Evolutionary conservation across 2,888 invertebrate species (phyloP).

Genomic region (Ennomos erosarius): DNA sequence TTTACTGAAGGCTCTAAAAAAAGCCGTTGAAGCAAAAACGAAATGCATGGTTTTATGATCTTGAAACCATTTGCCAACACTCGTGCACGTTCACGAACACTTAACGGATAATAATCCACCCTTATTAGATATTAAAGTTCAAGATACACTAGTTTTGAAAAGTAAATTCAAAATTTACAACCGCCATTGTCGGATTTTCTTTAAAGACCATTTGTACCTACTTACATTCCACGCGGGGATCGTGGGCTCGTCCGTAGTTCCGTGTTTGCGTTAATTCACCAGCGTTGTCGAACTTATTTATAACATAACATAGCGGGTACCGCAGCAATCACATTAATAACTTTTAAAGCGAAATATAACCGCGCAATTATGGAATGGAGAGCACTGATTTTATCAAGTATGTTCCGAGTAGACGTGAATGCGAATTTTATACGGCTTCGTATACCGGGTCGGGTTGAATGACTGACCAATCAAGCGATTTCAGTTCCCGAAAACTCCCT

Average conservation of each 20-base stretch:
- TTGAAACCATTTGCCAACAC: no score
- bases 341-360: conserved; percentile 30
- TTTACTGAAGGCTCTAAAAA: no score
- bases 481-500: conserved; percentile 20
- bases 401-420: conserved; percentile 15
- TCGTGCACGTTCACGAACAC: no score
- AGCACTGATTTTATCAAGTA: conserved; percentile 31
- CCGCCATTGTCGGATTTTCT: no score
- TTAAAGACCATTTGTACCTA: no score
- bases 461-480: conserved; percentile 27
- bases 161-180: no score
- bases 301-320: conserved; percentile 32
- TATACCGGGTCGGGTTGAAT: conserved; percentile 11
- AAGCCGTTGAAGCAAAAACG: no score
- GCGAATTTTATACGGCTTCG: neutral
- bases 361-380: conserved; percentile 37
- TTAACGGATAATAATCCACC: no score
- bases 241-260: conserved; percentile 22
- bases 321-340: conserved; percentile 38
- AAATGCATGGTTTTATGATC: no score
- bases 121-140: no score
- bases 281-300: conserved; percentile 45
- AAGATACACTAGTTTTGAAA: no score
- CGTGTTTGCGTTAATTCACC: conserved; percentile 43
- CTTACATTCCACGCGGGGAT: conserved; percentile 34